Base-by-base conservation (phyloP, 2,888 invertebrate species). In the Campoplex nolae region DNA sequence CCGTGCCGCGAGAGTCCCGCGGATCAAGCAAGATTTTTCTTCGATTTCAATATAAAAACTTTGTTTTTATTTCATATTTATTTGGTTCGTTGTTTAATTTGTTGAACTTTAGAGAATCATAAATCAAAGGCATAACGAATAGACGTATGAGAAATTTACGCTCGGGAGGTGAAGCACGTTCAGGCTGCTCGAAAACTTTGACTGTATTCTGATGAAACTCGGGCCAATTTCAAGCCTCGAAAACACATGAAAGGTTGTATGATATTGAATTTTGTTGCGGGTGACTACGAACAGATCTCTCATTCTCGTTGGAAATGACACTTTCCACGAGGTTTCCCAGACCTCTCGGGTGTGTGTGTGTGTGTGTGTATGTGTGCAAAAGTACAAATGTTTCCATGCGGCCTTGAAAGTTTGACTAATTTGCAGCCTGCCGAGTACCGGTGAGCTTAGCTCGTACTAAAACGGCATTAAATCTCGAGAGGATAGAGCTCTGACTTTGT, bases 371-470 rank as follows among this genome's bases (percentile, higher is more conserved):
- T 6, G 38, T 38, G 58, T 51, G 74, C 68, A 78, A 78, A 83
- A 28, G 62, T 58, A 78, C 68, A 78, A 83, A 83, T 78, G 70
- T 86, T 83, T 74, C 68, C 62, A 62, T 54, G 67, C 18, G 48
- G 56, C 83, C 85, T 83, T 75, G 75, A 79, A 86, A 83, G 83
- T 86, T 85, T 75, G 70, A n/a, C 62, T 54, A 75, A 80, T 80
- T 58, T 48, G 62, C 62, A 42, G 45, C 48, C 62, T 48, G 62
- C 71, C 32, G 62, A 71, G 62, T 23, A 58, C 38, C 45, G 16
- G 35, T 58, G 79, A 62, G 80, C 32, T 80, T 18, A 35, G 8
- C 48, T 62, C 62, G 28, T 45, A 35, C 71, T 48, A 58, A 80
- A 71, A 80, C 32, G 48, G 62, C 45, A 58, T 80, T 38, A 80